Conservation (phyloP, 2,888 invertebrate species). For the Tachina grossa region DNA sequence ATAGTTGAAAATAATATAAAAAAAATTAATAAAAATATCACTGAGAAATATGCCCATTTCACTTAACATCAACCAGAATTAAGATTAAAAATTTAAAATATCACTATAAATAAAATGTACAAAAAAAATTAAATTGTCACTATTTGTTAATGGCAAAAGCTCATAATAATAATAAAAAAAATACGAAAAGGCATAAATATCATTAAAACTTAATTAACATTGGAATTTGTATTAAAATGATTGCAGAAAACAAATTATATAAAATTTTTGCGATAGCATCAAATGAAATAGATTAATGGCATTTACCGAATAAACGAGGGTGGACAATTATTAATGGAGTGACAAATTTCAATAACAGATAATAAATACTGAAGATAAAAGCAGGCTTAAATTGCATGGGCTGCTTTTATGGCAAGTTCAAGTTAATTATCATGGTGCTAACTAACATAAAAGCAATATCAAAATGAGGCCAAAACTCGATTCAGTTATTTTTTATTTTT, state of each 20-base stretch:
- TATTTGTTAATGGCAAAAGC: slow-evolving; percentile 63
- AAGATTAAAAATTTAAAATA: slow-evolving; percentile 29
- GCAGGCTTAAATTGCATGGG: no score
- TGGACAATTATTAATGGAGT: not conserved
- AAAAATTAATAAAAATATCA: slow-evolving; percentile 37
- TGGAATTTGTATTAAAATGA: slow-evolving; percentile 49
- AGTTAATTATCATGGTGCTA: no score
- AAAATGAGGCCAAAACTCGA: no score
- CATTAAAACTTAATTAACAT: slow-evolving; percentile 63
- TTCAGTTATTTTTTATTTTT: no score
- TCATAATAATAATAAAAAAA: slow-evolving; percentile 29
- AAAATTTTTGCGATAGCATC: slow-evolving; percentile 46
- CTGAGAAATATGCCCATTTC: slow-evolving; percentile 47
- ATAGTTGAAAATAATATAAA: slow-evolving; percentile 40
- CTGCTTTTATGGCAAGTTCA: no score
- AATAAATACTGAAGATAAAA: not conserved
- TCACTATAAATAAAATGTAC: slow-evolving; percentile 40
- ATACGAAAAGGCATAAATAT: slow-evolving; percentile 52
- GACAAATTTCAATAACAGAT: not conserved
- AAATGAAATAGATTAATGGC: slow-evolving; percentile 53
- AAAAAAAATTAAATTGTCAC: slow-evolving; percentile 61
- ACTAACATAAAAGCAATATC: no score
- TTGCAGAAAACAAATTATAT: slow-evolving; percentile 32
- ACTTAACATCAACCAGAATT: slow-evolving; percentile 10
- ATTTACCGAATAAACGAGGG: slow-evolving; percentile 15